Evolutionary conservation across 2,113 vertebrate species (phyloP).

Genomic region (Rallus limicola): DNA sequence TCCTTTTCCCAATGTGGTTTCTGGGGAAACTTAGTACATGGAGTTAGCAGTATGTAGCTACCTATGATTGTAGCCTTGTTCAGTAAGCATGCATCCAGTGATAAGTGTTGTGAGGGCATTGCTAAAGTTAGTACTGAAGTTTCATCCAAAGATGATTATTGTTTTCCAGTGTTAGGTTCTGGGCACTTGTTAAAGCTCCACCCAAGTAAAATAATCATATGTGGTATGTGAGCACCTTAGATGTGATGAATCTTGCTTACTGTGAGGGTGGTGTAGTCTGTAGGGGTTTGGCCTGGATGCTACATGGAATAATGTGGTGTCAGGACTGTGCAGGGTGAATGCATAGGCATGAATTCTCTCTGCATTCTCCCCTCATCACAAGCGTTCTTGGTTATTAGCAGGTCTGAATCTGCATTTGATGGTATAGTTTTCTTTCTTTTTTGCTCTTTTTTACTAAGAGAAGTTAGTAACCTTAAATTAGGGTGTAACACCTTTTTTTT

Average conservation of each 20-base stretch:
- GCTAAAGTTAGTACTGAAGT: not conserved
- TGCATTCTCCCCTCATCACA: not conserved
- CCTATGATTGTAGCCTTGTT: not conserved
- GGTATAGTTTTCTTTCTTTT: not conserved
- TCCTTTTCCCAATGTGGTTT: not conserved
- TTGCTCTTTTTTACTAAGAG: not conserved
- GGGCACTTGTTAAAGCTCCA: not conserved
- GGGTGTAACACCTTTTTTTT: not conserved
- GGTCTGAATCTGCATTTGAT: not conserved
- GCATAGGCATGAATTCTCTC: not conserved
- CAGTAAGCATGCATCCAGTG: not conserved
- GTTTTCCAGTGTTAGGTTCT: not conserved
- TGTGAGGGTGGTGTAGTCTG: not conserved
- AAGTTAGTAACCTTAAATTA: not conserved
- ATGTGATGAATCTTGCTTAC: not conserved
- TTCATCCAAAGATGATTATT: not conserved
- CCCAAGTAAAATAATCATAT: not conserved
- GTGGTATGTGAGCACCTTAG: not conserved
- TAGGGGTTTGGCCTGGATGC: not conserved
- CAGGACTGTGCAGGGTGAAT: not conserved
- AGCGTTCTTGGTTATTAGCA: not conserved
- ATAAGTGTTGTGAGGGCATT: not conserved
- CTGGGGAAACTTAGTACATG: not conserved
- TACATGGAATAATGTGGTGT: not conserved
- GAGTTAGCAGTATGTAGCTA: not conserved